phyloP scores from a whole-genome alignment of 2,113 vertebrate species.

The Terrapene triunguis region DNA sequence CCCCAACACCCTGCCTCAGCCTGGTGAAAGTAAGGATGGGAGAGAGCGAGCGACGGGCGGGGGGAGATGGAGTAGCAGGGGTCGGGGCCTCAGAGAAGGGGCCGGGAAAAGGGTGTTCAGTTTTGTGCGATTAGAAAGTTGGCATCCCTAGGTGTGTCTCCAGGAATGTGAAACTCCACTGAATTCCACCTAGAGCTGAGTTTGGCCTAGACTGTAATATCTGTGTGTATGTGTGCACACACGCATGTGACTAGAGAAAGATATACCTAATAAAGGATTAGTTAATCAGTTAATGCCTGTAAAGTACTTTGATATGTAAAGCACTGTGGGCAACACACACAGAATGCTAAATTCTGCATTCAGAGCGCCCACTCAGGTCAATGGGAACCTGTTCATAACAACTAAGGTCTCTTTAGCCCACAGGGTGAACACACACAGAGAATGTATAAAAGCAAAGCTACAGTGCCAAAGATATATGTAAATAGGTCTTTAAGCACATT shows the following conservation, averaged over 20 bases:
- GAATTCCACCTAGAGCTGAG: neutral
- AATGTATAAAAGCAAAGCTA: neutral
- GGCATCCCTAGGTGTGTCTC: too few relatives aligned
- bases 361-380: fast-evolving
- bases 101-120: too few relatives aligned
- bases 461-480: neutral
- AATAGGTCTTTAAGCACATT: neutral
- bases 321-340: fast-evolving
- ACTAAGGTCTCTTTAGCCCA: neutral
- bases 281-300: fast-evolving
- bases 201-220: neutral
- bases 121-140: too few relatives aligned
- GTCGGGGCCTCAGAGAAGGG: too few relatives aligned
- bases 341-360: fast-evolving
- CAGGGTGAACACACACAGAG: neutral
- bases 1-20: too few relatives aligned
- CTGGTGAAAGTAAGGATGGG: too few relatives aligned
- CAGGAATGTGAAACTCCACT: neutral
- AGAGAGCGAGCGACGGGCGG: too few relatives aligned
- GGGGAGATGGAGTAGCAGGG: too few relatives aligned
- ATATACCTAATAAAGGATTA: fast-evolving
- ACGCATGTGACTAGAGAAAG: fast-evolving
- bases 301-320: neutral
- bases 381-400: neutral
- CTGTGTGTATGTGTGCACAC: neutral